These are phyloP conservation scores for Eulemur mongoz DNA, from an alignment of 2,797 vertebrate species.

Conservation along the genomic window DNA sequence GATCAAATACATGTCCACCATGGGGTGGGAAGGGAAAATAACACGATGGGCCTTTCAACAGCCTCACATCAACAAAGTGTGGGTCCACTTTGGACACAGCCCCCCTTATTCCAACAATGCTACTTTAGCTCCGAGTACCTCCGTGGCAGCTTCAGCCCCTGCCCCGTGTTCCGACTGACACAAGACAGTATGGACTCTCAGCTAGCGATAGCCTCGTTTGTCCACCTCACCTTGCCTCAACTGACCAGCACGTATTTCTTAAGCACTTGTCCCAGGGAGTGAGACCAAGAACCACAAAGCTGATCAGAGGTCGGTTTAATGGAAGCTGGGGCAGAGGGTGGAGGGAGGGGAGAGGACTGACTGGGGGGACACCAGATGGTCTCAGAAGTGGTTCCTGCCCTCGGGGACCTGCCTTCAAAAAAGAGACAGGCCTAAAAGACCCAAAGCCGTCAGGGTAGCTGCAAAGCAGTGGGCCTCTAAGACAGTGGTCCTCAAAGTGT, in stretches of 20 bases:
- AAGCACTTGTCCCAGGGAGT: neutral
- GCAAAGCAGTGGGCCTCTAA: neutral
- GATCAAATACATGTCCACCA: neutral
- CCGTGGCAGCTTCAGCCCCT: neutral
- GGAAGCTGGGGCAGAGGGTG: neutral
- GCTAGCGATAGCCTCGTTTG: fast-evolving
- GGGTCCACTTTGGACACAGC: neutral
- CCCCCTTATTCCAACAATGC: neutral
- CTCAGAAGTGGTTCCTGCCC: neutral
- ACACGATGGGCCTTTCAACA: fast-evolving
- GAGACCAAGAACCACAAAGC: neutral
- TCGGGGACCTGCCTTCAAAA: neutral
- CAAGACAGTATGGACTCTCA: too few species aligned
- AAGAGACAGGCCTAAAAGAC: neutral
- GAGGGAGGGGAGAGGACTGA: neutral
- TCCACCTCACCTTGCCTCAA: neutral
- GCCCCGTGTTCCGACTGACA: fast-evolving
- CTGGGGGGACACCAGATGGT: neutral
- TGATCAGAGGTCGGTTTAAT: neutral
- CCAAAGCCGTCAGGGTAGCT: neutral
- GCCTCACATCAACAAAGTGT: neutral
- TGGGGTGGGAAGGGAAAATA: neutral
- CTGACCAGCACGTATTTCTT: neutral
- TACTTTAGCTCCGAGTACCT: neutral
- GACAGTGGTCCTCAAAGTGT: neutral